These are phyloP conservation scores for Dryococelus australis DNA, from an alignment of 2,888 invertebrate genomes.

Conservation along the genomic window DNA sequence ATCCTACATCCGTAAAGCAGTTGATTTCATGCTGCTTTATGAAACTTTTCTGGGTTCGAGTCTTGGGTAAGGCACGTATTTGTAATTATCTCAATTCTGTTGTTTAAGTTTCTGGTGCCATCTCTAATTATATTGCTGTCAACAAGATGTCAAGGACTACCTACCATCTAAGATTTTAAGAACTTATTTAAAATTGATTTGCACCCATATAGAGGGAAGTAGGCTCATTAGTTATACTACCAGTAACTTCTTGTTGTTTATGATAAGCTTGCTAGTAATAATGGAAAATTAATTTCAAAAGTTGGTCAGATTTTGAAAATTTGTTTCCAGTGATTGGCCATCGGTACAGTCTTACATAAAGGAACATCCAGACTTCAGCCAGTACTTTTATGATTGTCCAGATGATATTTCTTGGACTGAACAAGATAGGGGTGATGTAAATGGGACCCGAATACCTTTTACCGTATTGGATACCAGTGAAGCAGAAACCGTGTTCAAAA, in stretches of 20 bases:
- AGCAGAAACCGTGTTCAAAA: constrained; percentile 91
- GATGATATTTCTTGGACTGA: constrained; percentile 81
- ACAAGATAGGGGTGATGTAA: constrained; percentile 67
- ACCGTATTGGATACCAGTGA: constrained; percentile 91
- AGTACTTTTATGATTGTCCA: constrained; percentile 88
- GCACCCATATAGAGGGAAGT: too few relatives aligned
- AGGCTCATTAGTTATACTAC: too few relatives aligned
- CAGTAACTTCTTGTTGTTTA: too few relatives aligned
- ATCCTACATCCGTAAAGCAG: too few relatives aligned
- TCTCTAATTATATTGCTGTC: too few relatives aligned
- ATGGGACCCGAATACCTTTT: constrained; percentile 85
- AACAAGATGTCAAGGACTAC: too few relatives aligned
- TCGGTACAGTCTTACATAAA: constrained; percentile 85
- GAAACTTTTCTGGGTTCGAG: too few relatives aligned
- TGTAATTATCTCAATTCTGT: too few relatives aligned
- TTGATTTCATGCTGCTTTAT: too few relatives aligned
- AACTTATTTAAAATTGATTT: too few relatives aligned
- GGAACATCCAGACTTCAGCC: constrained; percentile 90
- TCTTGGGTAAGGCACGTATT: too few relatives aligned
- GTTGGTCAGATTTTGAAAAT: constrained; percentile 20
- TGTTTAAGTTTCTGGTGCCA: background rate
- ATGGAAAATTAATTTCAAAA: background rate
- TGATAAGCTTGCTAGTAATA: background rate
- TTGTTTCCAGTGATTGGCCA: constrained; percentile 80
- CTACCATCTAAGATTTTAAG: too few relatives aligned